A percentile compares a stretch with the other conserved stretches of the same genome.
These are phyloP conservation scores for Anastrepha obliqua DNA, from an alignment of 1,140 invertebrate genomes.

Conservation along the genomic window DNA sequence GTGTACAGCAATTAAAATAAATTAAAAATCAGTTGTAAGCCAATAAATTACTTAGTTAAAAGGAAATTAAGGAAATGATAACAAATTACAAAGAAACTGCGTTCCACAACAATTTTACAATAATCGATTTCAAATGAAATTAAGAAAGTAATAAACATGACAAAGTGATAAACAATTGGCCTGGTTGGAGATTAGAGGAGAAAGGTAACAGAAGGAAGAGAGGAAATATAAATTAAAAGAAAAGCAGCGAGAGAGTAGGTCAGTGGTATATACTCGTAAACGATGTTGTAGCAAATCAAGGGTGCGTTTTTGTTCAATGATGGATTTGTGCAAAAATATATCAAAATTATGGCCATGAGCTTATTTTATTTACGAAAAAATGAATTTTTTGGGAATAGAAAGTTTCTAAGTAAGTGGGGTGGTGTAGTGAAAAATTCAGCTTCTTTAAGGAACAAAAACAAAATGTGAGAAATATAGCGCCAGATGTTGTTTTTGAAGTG, in stretches of 20 bases:
- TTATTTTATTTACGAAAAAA: no score
- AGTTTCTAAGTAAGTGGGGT: no score
- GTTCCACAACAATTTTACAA: background rate
- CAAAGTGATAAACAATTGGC: background rate
- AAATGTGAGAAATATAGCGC: no score
- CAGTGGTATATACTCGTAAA: no score
- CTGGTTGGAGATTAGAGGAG: background rate
- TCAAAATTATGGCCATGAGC: no score
- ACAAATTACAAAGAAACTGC: background rate
- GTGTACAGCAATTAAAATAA: constrained; percentile 1
- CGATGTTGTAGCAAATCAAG: no score
- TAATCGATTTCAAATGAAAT: background rate
- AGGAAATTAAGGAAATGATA: background rate
- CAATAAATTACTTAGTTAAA: background rate
- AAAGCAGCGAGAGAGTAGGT: background rate
- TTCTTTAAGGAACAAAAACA: no score
- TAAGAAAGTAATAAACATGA: background rate
- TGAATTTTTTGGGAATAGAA: no score
- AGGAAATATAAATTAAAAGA: background rate
- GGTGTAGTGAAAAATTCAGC: no score
- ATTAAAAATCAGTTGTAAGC: constrained; percentile 51
- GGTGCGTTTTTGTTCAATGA: no score
- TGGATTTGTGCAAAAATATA: no score
- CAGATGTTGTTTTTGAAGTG: no score
- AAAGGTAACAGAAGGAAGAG: background rate